Conservation (phyloP, 2,113 vertebrate genomes). For the Aptenodytes forsteri region DNA sequence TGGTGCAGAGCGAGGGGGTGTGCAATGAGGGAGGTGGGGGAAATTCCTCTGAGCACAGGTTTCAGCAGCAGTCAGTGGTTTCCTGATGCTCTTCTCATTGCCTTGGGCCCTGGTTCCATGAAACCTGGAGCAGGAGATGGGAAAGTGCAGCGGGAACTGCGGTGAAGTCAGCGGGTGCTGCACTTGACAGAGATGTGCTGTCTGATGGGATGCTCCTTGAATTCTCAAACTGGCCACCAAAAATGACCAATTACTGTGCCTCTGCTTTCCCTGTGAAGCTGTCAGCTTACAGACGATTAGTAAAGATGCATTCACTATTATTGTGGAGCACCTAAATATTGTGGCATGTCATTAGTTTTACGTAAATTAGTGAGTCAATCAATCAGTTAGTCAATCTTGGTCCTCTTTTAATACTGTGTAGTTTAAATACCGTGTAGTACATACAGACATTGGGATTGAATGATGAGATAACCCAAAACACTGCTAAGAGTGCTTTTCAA, state of each 20-base stretch:
- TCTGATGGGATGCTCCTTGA: background rate
- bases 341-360: background rate
- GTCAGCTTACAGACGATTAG: background rate
- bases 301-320: background rate
- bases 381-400: background rate
- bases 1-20: background rate
- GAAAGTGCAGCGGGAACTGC: background rate
- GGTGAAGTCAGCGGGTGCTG: background rate
- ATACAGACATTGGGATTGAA: background rate
- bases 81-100: background rate
- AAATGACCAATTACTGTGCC: background rate
- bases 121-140: background rate
- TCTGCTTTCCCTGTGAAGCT: background rate
- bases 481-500: background rate
- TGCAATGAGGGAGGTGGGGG: background rate
- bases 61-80: background rate
- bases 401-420: background rate
- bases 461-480: background rate
- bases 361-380: background rate
- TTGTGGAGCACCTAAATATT: background rate
- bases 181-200: accelerated
- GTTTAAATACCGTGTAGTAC: background rate
- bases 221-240: background rate
- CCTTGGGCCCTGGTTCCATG: background rate
- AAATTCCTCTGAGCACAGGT: background rate